Percentiles rank a stretch among this genome's conserved stretches.
Conservation (phyloP, 2,797 vertebrate genomes). For the Glossophaga mutica region DNA sequence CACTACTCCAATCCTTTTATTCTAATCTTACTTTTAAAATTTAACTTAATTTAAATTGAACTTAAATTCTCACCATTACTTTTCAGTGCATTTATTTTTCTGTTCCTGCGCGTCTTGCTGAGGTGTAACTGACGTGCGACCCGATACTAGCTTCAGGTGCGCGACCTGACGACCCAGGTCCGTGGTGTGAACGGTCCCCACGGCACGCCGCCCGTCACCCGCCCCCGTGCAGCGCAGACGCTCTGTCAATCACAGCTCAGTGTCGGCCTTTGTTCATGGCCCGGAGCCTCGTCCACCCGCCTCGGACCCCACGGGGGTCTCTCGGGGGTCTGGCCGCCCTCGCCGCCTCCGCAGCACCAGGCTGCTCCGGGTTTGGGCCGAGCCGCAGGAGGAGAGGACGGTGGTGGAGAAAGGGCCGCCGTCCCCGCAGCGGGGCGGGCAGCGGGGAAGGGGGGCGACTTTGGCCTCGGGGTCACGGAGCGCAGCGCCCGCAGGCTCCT, state of each 20-base stretch:
- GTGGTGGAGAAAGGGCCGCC: rapidly evolving
- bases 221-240: neutral
- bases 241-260: neutral
- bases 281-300: neutral
- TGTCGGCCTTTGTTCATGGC: neutral
- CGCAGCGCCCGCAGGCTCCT: neutral
- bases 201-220: neutral
- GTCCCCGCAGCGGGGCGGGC: neutral
- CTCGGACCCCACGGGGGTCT: rapidly evolving
- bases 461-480: neutral
- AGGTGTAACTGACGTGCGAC: neutral
- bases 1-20: neutral
- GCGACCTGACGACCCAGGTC: neutral
- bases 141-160: neutral
- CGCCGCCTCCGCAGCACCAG: rapidly evolving
- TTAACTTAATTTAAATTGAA: neutral
- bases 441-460: rapidly evolving
- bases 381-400: rapidly evolving
- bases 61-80: neutral
- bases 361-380: neutral
- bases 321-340: rapidly evolving
- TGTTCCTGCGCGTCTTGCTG: neutral
- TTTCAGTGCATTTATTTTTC: neutral
- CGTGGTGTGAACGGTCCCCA: neutral
- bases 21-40: neutral